phyloP scores from a whole-genome alignment of 2,797 vertebrate species.

The Saxicola maurus region DNA sequence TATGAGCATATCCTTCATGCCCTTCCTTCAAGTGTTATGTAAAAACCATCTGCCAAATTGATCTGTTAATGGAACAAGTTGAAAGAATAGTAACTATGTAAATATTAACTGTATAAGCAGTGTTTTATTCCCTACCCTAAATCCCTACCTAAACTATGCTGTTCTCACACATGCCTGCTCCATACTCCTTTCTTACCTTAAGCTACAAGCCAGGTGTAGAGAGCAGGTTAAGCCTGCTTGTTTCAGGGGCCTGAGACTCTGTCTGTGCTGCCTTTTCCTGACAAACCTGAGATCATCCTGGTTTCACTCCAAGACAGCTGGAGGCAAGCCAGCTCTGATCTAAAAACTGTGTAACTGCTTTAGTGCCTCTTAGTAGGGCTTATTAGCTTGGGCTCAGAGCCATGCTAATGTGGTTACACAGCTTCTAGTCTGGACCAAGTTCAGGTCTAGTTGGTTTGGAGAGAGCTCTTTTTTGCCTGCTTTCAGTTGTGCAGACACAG shows the following conservation, averaged over 20 bases:
- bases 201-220: neutral
- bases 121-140: neutral
- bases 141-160: neutral
- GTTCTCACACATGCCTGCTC: neutral
- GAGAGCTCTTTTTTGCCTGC: neutral
- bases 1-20: too few relatives aligned
- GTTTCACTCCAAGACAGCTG: slow-evolving; percentile 19
- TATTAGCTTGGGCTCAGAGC: slow-evolving; percentile 45
- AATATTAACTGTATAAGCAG: neutral
- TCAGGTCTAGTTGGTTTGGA: slow-evolving; percentile 29
- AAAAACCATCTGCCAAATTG: neutral
- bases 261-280: neutral
- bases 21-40: neutral
- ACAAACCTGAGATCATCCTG: slow-evolving; percentile 29
- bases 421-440: slow-evolving; percentile 48
- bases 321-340: slow-evolving; percentile 34
- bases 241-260: neutral
- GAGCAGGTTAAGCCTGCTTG: neutral
- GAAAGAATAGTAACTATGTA: neutral
- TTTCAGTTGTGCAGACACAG: neutral
- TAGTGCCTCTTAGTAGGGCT: slow-evolving; percentile 44
- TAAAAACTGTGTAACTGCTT: slow-evolving; percentile 45
- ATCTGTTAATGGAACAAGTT: neutral
- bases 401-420: slow-evolving; percentile 45
- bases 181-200: neutral